Base-by-base conservation (phyloP, 2,797 vertebrate genomes). In the Diplodus puntazzo region DNA sequence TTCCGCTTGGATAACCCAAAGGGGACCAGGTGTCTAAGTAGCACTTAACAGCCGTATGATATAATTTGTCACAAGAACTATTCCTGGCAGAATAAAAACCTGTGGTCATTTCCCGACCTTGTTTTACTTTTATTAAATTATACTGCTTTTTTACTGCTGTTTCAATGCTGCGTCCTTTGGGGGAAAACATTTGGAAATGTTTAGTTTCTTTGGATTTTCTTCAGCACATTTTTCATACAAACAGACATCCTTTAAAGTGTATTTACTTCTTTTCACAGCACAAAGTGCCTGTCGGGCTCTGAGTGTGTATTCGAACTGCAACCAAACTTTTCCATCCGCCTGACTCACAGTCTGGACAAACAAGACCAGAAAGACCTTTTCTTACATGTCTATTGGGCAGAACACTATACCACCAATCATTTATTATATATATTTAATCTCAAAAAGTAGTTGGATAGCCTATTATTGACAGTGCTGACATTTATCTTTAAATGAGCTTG, bases 311-410 rank as follows among this genome's bases (percentile, higher is more conserved):
- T 75, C 65, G 70, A 43, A 58, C 23, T 62, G 42, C 55, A 60
- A 43, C 39, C 58, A 76, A 66, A 49, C 34, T 16, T 89, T 82
- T 80, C 79, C 79, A 69, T 71, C 57, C 43, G 64, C 60, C 52
- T 67, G 64, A 71, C 62, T 75, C 62, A 14, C 57, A 39, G 69
- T 88, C 66, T 83, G 76, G 54, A 79, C 48, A 73, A 84, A 82
- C 60, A 81, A 48, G 20, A 54, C 20, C 13, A 11, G 30, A 42
- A 59, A 68, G 53, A 64, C 48, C 66, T 74, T 25, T 6, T 55
- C 25, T 23, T 7, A 39, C 20, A 21, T 12, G 39, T 64, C 18
- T 67, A 49, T 50, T 53, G 27, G 62, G 23, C n/a, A 43, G 1
- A 39, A 61, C 30, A 54, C 12, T 34, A 0, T 21, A 23, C 49